Percentiles rank a stretch among this genome's conserved stretches.
Conservation (phyloP, 2,888 invertebrate species). For the Cryptocephalus primarius region DNA sequence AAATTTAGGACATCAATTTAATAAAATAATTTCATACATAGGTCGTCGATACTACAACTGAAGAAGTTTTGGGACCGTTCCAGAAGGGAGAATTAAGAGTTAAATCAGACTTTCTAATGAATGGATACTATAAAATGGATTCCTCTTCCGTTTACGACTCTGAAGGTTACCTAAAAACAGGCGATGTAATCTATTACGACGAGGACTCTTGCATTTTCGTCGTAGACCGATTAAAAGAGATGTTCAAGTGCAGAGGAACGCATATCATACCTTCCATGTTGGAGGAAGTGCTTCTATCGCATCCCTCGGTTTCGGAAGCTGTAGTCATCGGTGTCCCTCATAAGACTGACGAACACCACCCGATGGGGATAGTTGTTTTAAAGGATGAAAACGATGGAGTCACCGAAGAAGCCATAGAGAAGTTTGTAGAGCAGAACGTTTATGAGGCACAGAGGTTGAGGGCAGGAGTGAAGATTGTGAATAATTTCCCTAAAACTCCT, state of each 20-base stretch:
- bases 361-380: conserved; percentile 27
- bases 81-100: conserved; percentile 43
- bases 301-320: conserved; percentile 62
- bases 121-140: conserved; percentile 39
- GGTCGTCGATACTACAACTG: conserved; percentile 39
- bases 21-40: conserved; percentile 13
- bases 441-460: conserved; percentile 9
- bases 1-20: no score
- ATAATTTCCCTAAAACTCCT: conserved; percentile 5
- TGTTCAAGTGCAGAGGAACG: conserved; percentile 39
- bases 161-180: conserved; percentile 40
- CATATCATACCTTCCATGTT: conserved; percentile 67
- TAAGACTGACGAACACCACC: conserved; percentile 55
- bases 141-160: conserved; percentile 33
- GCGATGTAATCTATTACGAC: conserved; percentile 41
- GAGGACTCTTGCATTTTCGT: conserved; percentile 36
- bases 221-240: conserved; percentile 37
- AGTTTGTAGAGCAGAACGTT: conserved; percentile 31
- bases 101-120: conserved; percentile 28
- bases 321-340: conserved; percentile 62
- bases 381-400: conserved; percentile 21
- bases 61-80: conserved; percentile 37
- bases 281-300: conserved; percentile 55
- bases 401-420: conserved; percentile 6
- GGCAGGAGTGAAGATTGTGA: conserved; percentile 9